Evolutionary conservation across 2,797 vertebrate genomes (phyloP), one percentile per base, ranked within the genome.

Genomic region (Chaenodraco wilsoni): DNA sequence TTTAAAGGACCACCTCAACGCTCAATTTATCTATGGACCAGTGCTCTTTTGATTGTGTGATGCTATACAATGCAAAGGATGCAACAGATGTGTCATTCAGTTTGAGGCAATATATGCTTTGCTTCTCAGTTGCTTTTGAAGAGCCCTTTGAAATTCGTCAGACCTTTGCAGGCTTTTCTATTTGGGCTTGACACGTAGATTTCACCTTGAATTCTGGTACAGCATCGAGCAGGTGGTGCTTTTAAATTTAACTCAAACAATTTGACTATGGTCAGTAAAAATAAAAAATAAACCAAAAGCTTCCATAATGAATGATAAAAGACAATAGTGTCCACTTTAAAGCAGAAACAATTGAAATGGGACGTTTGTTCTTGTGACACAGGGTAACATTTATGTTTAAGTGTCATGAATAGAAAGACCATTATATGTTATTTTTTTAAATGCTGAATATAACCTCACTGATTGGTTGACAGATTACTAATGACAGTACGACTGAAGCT

Each of bases 201-300:
- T 41, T 69, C 19, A n/a, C 5, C 21, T 66, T 65, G 15, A 60
- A 61, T 12, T 52, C 17, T 46, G 51, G 16, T 7, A 3, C 9
- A 57, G 52, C 65, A 74, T 66, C 56, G 67, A 57, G 19, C 57
- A 72, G 19, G 31, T 65, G 37, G 8, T 27, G 48, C 55, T 76
- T 69, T 62, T 23, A 65, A 62, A 48, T 43, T 19, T 12, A 51
- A 21, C 37, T 49, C 59, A 27, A 5, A 45, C 33, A 33, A 45
- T 62, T 72, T 68, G 9, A 71, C 56, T 12, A 16, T 58, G 17
- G 66, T 55, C 44, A 43, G 23, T 21, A 6, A 31, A 6, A 40
- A 63, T 40, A 51, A 46, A 54, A 71, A 50, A 46, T 21, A 49
- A 69, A 21, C 4, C 9, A 65, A 48, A 57, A 44, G 12, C 15